phyloP scores from a whole-genome alignment of 2,888 invertebrate genomes.

The Athrips mouffetella region DNA sequence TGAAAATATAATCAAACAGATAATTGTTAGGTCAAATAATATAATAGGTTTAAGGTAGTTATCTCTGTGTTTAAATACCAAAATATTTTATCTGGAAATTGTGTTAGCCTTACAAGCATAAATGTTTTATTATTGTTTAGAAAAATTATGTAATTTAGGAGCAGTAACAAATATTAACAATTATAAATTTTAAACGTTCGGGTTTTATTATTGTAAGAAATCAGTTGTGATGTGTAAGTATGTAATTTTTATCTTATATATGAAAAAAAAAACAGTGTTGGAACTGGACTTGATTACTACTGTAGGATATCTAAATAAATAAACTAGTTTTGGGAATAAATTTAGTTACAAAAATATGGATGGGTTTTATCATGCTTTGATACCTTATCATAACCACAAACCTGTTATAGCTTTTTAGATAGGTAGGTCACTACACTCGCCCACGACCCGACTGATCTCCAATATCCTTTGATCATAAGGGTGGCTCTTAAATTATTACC shows the following conservation, averaged over 20 bases:
- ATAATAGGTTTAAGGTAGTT: slow-evolving; percentile 10
- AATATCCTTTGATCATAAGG: slow-evolving; percentile 38
- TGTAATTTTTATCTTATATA: slow-evolving; percentile 14
- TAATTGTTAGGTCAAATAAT: slow-evolving; percentile 3
- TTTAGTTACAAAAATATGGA: slow-evolving; percentile 47
- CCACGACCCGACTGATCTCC: slow-evolving; percentile 17
- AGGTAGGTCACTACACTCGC: background rate
- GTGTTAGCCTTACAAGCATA: slow-evolving; percentile 31
- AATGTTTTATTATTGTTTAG: slow-evolving; percentile 34
- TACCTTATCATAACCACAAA: background rate
- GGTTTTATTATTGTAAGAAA: background rate
- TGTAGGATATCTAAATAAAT: slow-evolving; percentile 59
- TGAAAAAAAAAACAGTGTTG: slow-evolving; percentile 52
- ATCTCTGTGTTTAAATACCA: slow-evolving; percentile 11
- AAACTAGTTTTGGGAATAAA: slow-evolving; percentile 65
- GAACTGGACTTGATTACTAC: slow-evolving; percentile 52
- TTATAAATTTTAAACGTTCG: slow-evolving; percentile 7
- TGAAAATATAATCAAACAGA: slow-evolving; percentile 10
- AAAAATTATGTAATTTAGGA: slow-evolving; percentile 11
- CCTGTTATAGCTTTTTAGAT: no score
- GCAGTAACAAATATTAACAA: slow-evolving; percentile 5
- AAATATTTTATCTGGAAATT: slow-evolving; percentile 20
- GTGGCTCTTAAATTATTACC: slow-evolving; percentile 33
- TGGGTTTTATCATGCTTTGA: background rate
- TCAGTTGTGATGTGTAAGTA: slow-evolving; percentile 15